Evolutionary conservation across 2,797 vertebrate species (phyloP).

Genomic region (Epinephelus malabaricus): DNA sequence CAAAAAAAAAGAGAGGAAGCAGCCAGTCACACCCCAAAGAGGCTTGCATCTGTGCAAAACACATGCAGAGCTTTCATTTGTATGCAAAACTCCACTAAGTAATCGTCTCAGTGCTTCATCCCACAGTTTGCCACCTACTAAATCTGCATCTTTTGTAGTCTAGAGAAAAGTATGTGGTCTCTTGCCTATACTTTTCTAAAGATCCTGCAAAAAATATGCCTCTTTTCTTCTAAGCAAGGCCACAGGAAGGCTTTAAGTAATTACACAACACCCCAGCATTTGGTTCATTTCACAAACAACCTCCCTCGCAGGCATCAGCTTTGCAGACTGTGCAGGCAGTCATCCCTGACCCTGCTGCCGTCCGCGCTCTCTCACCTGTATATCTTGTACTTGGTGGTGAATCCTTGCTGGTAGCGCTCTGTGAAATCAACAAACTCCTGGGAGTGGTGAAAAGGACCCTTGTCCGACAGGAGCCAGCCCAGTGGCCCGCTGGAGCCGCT

Average conservation of each 20-base stretch:
- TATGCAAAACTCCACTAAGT: conserved; percentile 61
- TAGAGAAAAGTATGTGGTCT: conserved; percentile 29
- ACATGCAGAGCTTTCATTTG: conserved; percentile 49
- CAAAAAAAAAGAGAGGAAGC: conserved; percentile 29
- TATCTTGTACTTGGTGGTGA: conserved; percentile 98
- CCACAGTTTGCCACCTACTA: conserved; percentile 52
- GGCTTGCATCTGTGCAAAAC: conserved; percentile 36
- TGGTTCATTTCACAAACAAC: conserved; percentile 1
- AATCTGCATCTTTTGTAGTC: conserved; percentile 44
- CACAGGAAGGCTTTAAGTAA: not conserved
- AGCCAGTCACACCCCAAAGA: conserved; percentile 38
- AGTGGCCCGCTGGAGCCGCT: conserved; percentile 93
- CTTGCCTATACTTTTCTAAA: not conserved
- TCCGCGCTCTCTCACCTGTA: conserved; percentile 90
- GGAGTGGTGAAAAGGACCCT: conserved; percentile 96
- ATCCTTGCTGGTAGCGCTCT: conserved; percentile 97
- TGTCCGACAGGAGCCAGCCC: conserved; percentile 97
- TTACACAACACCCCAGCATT: not conserved
- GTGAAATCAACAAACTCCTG: conserved; percentile 98
- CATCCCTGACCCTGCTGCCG: not conserved
- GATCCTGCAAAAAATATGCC: not conserved
- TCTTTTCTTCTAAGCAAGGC: not conserved
- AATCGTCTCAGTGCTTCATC: conserved; percentile 50
- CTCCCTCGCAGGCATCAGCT: not conserved
- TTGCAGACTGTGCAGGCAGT: not conserved